phyloP scores from a whole-genome alignment of 2,797 vertebrate species.

The Erithacus rubecula region DNA sequence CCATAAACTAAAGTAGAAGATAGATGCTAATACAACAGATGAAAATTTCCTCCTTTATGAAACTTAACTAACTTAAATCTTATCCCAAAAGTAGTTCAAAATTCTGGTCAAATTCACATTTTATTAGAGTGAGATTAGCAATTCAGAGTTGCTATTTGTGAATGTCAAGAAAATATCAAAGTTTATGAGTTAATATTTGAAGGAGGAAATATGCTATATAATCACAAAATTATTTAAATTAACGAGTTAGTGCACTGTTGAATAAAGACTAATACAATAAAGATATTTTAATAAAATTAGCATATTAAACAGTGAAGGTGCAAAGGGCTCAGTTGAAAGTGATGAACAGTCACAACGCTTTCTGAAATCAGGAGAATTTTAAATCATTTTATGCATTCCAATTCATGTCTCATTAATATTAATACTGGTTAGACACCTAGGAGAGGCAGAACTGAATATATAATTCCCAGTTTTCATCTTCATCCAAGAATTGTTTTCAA shows the following conservation, averaged over 20 bases:
- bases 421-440: not conserved
- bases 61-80: not conserved
- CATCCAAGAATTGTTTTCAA: not conserved
- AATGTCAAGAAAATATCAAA: not conserved
- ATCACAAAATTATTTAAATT: not conserved
- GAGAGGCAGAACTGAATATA: not conserved
- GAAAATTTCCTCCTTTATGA: not conserved
- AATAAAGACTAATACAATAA: not conserved
- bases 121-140: not conserved
- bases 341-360: not conserved
- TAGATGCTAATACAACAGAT: not conserved
- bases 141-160: not conserved
- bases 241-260: not conserved
- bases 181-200: not conserved
- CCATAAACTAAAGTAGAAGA: not conserved
- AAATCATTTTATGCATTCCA: not conserved
- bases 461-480: not conserved
- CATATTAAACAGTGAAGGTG: not conserved
- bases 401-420: not conserved
- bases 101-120: not conserved
- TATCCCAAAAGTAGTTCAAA: not conserved
- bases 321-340: not conserved
- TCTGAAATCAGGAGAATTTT: not conserved
- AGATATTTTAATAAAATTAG: conserved; percentile 37
- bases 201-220: not conserved